These are phyloP conservation scores for Nymphalis io DNA, from an alignment of 1,140 invertebrate genomes.

Conservation along the genomic window DNA sequence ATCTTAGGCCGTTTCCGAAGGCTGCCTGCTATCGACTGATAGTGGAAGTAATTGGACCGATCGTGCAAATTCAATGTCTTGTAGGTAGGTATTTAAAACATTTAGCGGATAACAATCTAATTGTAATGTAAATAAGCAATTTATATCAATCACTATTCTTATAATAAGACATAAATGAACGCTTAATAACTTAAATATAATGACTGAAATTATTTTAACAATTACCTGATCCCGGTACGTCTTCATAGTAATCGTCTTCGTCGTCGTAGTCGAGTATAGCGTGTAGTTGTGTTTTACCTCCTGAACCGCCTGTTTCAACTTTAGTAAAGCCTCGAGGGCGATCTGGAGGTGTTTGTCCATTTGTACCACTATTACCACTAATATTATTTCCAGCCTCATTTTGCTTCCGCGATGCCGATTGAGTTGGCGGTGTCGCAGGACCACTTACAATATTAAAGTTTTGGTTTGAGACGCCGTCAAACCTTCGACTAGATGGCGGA, in stretches of 20 bases:
- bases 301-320: constrained; percentile 78
- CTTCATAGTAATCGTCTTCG: constrained; percentile 82
- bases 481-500: constrained; percentile 70
- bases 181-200: not conserved
- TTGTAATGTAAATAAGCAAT: constrained; percentile 31
- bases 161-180: not conserved
- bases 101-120: constrained; percentile 41
- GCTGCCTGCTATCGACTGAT: constrained; percentile 52
- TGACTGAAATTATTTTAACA: constrained; percentile 5
- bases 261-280: constrained; percentile 87
- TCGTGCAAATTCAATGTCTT: constrained; percentile 45
- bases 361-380: constrained; percentile 47
- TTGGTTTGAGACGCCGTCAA: constrained; percentile 64
- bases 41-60: constrained; percentile 57
- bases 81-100: constrained; percentile 36
- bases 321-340: constrained; percentile 79
- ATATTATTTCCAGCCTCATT: constrained; percentile 47
- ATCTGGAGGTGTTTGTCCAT: constrained; percentile 53
- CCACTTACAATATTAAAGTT: constrained; percentile 63
- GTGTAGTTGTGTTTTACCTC: constrained; percentile 85
- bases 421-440: constrained; percentile 45
- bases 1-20: constrained; percentile 39
- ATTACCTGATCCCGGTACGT: constrained; percentile 62
- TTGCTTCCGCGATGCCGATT: constrained; percentile 44
- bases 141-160: constrained; percentile 27